Conservation (phyloP, 2,113 vertebrate genomes). For the Meleagris gallopavo region DNA sequence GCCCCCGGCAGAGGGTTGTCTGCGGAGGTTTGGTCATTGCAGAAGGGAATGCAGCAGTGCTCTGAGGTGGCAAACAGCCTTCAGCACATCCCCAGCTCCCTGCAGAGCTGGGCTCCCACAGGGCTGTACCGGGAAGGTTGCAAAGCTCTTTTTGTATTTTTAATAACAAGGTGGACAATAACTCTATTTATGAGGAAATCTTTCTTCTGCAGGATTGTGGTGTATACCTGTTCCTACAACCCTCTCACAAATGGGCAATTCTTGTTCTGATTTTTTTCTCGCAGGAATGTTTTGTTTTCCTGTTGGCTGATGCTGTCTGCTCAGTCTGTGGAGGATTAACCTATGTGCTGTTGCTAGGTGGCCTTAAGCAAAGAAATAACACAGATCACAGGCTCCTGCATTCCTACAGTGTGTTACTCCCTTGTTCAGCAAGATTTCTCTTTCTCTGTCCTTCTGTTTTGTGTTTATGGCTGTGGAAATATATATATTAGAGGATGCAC, state of each 20-base stretch:
- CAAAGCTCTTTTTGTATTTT: constrained; percentile 61
- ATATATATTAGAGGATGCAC: constrained; percentile 1
- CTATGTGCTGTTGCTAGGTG: constrained; percentile 72
- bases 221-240: constrained; percentile 28
- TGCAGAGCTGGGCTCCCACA: not conserved
- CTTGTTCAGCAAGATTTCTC: constrained; percentile 62
- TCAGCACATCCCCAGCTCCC: constrained; percentile 35
- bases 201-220: constrained; percentile 30
- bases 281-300: constrained; percentile 62
- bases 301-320: constrained; percentile 67
- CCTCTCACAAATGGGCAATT: constrained; percentile 46
- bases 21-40: not conserved
- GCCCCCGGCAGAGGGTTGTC: not conserved
- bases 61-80: constrained; percentile 48
- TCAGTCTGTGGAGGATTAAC: constrained; percentile 72
- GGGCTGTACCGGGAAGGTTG: constrained; percentile 34
- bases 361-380: constrained; percentile 73
- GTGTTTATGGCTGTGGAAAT: not conserved
- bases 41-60: not conserved
- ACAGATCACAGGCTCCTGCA: constrained; percentile 62
- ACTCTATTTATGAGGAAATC: constrained; percentile 44
- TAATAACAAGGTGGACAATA: constrained; percentile 54
- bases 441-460: constrained; percentile 14
- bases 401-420: constrained; percentile 50
- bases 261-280: constrained; percentile 55